A percentile compares a stretch with the other conserved stretches of the same genome.
phyloP scores from a whole-genome alignment of 2,113 vertebrate genomes.

The Calonectris borealis region DNA sequence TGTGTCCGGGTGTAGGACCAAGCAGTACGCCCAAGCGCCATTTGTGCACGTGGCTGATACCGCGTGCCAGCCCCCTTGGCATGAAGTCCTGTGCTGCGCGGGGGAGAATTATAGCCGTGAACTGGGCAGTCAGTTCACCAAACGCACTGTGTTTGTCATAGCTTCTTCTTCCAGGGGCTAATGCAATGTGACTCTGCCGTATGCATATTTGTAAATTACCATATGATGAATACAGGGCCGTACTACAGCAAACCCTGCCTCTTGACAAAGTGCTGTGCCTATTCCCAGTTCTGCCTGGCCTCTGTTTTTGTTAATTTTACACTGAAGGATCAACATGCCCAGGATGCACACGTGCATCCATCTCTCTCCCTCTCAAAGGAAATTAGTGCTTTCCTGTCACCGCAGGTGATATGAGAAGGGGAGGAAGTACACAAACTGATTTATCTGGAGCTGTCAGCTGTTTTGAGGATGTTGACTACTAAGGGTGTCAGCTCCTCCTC shows the following conservation, averaged over 20 bases:
- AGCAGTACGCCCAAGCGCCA: fast-evolving
- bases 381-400: constrained; percentile 85
- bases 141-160: not conserved
- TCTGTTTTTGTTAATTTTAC: constrained; percentile 74
- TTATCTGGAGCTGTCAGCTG: constrained; percentile 88
- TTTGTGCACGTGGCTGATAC: fast-evolving
- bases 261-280: constrained; percentile 46
- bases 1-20: not conserved
- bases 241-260: constrained; percentile 4
- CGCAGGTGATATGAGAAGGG: constrained; percentile 78
- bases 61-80: not conserved
- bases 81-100: fast-evolving
- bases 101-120: not conserved
- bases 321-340: constrained; percentile 53
- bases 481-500: constrained; percentile 80
- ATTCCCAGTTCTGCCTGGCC: constrained; percentile 2
- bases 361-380: constrained; percentile 76
- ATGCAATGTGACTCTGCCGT: not conserved
- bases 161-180: not conserved
- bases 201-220: not conserved
- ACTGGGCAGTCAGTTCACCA: not conserved
- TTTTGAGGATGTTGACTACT: constrained; percentile 78
- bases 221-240: constrained; percentile 11
- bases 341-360: constrained; percentile 47
- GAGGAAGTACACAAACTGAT: constrained; percentile 82